Conservation (phyloP, 30 jellyfish, hydroid and myxozoan genomes). For the Mastigias papua region DNA sequence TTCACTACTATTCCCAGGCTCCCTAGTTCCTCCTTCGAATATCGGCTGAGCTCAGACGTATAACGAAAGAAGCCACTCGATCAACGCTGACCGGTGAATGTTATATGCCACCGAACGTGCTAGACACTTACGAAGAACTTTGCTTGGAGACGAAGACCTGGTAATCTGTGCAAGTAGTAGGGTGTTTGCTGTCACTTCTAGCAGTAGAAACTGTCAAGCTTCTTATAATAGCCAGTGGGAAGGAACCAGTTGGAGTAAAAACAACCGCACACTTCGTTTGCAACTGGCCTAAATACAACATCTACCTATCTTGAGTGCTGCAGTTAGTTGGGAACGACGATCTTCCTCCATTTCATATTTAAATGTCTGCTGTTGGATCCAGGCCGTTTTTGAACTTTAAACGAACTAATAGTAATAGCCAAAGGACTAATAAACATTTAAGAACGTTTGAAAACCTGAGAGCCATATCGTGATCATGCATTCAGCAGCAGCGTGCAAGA, state of each 20-base stretch:
- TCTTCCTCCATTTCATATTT: slow-evolving; percentile 10
- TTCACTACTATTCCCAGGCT: background rate
- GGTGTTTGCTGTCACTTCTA: too few relatives aligned
- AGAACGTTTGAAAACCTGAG: slow-evolving; percentile 64
- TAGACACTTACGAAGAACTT: background rate
- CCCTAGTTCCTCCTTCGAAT: background rate
- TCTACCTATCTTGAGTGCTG: background rate
- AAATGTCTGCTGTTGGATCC: slow-evolving; percentile 67
- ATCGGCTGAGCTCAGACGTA: background rate
- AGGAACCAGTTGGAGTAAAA: background rate
- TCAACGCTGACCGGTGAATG: too few relatives aligned
- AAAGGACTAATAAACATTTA: slow-evolving; percentile 47
- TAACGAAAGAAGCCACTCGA: background rate
- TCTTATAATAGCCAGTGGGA: too few relatives aligned
- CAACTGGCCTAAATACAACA: background rate
- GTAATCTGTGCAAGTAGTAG: background rate
- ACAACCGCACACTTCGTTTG: background rate
- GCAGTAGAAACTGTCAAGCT: too few relatives aligned
- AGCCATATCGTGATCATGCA: slow-evolving; percentile 61
- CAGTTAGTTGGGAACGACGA: background rate
- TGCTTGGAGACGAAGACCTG: background rate
- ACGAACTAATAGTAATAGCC: slow-evolving; percentile 35
- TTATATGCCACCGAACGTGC: background rate
- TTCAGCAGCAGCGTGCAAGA: slow-evolving; percentile 28
- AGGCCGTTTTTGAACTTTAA: slow-evolving; percentile 55